Conservation (phyloP, 2,888 invertebrate genomes). For the Anthrax anthrax region DNA sequence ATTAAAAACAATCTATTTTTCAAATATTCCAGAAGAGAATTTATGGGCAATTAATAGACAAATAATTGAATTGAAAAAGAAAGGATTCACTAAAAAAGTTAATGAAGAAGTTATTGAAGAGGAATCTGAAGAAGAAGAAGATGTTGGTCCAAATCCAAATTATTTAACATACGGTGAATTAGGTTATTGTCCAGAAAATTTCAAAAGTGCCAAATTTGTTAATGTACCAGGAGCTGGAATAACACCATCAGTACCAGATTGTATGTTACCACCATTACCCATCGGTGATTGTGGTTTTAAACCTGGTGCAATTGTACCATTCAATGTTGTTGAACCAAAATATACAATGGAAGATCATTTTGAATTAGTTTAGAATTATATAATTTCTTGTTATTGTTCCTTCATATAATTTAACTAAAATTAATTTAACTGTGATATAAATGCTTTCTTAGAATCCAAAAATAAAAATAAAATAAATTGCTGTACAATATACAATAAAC, state of each 20-base stretch:
- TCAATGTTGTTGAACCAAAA: not conserved
- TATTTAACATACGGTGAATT: constrained; percentile 33
- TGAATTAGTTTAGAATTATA: too few species aligned
- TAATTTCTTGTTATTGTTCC: too few species aligned
- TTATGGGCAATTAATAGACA: constrained; percentile 38
- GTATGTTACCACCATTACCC: constrained; percentile 1
- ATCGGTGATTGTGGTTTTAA: constrained; percentile 22
- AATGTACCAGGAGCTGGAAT: constrained; percentile 2
- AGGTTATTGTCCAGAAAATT: constrained; percentile 34
- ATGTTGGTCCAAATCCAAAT: constrained; percentile 14
- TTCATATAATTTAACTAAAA: too few species aligned
- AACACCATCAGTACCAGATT: not conserved
- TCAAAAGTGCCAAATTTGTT: constrained; percentile 23
- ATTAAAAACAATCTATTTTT: constrained; percentile 19
- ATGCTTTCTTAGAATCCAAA: not conserved
- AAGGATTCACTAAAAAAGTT: constrained; percentile 17
- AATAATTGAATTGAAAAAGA: constrained; percentile 37
- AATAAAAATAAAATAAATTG: not conserved
- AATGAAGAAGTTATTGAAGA: constrained; percentile 22
- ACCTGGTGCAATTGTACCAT: constrained; percentile 21
- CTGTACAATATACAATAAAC: not conserved
- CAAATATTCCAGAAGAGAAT: constrained; percentile 37
- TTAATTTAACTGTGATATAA: not conserved
- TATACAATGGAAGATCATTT: too few species aligned
- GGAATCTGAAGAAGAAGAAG: constrained; percentile 11